phyloP scores from a whole-genome alignment of 1,140 invertebrate species.

The Brachionus calyciflorus region DNA sequence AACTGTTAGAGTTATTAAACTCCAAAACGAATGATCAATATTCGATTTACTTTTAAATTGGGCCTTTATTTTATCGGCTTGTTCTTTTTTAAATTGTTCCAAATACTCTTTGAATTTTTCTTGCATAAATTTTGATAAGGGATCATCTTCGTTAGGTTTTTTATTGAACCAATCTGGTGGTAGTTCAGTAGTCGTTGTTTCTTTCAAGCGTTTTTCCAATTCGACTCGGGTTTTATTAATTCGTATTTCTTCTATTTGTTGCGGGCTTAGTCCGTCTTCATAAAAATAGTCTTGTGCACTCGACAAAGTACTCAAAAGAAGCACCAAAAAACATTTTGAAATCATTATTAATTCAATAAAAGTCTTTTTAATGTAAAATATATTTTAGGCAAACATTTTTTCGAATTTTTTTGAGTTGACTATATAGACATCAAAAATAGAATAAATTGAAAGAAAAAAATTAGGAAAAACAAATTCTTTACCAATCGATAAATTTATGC shows the following conservation, averaged over 20 bases:
- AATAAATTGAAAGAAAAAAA: no score
- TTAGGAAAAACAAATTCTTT: no score
- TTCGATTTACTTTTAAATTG: not conserved
- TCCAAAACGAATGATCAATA: constrained; percentile 15
- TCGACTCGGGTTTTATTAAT: not conserved
- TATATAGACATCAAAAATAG: no score
- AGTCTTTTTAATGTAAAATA: no score
- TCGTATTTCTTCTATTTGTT: constrained; percentile 5
- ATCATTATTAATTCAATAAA: constrained; percentile 14
- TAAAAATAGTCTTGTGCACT: constrained; percentile 37
- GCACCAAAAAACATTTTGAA: not conserved
- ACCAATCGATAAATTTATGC: no score
- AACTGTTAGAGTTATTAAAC: not conserved
- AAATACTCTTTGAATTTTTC: constrained; percentile 42
- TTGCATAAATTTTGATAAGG: constrained; percentile 36
- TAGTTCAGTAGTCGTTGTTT: not conserved
- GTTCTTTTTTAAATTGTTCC: constrained; percentile 24
- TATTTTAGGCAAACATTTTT: no score
- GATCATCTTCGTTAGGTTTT: constrained; percentile 5
- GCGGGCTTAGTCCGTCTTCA: not conserved
- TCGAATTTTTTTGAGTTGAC: no score
- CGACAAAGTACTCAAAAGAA: not conserved
- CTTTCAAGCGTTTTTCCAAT: not conserved
- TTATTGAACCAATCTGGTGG: constrained; percentile 38
- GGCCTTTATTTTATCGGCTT: constrained; percentile 2